A percentile compares a stretch with the other conserved stretches of the same genome.
These are phyloP conservation scores for Aegypius monachus DNA, from an alignment of 2,113 vertebrate genomes.

Conservation along the genomic window DNA sequence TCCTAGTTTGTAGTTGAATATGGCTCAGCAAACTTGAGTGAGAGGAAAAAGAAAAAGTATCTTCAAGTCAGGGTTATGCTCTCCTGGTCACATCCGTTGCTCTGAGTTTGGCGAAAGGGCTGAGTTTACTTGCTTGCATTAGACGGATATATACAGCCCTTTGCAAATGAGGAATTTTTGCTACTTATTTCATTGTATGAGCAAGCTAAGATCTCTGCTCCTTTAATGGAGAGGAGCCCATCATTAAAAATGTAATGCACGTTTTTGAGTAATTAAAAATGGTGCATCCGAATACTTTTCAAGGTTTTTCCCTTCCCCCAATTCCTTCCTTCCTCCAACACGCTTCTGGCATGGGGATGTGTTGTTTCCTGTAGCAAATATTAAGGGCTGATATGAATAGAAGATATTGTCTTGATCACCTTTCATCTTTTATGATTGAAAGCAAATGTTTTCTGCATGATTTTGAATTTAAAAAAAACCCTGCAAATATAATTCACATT, in stretches of 20 bases:
- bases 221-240: background rate
- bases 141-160: background rate
- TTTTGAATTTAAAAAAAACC: background rate
- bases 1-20: background rate
- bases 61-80: background rate
- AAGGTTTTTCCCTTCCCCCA: slow-evolving; percentile 32
- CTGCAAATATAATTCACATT: background rate
- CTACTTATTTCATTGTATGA: background rate
- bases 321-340: slow-evolving; percentile 22
- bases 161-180: background rate
- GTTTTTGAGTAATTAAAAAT: slow-evolving; percentile 11
- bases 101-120: background rate
- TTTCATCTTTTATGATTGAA: background rate
- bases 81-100: background rate
- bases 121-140: background rate
- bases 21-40: background rate
- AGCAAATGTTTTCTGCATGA: background rate
- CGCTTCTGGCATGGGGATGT: background rate
- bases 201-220: background rate
- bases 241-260: background rate
- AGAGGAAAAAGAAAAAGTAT: background rate
- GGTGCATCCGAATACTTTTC: background rate
- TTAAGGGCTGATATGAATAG: background rate
- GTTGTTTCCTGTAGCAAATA: slow-evolving; percentile 53
- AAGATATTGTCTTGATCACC: background rate